Evolutionary conservation across 2,888 invertebrate species (phyloP).

Genomic region (Gonocerus acuteangulatus): DNA sequence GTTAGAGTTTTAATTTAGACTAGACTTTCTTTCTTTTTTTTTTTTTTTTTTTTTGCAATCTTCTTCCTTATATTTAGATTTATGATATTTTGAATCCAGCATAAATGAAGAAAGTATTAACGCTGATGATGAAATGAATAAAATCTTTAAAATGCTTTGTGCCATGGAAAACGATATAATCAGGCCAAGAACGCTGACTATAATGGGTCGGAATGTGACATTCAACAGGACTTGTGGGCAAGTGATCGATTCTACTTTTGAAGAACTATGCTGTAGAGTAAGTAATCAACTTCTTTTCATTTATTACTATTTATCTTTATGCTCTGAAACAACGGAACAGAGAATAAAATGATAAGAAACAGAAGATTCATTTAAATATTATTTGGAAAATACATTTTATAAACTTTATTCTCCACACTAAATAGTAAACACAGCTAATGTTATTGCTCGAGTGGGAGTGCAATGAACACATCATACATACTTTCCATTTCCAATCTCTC

Average conservation of each 20-base stretch:
- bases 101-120: constrained; percentile 57
- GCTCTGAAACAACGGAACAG: too few relatives aligned
- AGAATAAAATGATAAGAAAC: too few relatives aligned
- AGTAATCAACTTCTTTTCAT: constrained; percentile 13
- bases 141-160: constrained; percentile 78
- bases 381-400: too few relatives aligned
- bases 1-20: not conserved
- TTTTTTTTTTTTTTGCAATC: not conserved
- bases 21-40: not conserved
- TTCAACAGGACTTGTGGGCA: constrained; percentile 88
- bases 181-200: constrained; percentile 73
- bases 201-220: constrained; percentile 79
- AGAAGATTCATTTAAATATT: too few relatives aligned
- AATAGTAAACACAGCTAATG: too few relatives aligned
- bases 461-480: too few relatives aligned
- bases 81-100: constrained; percentile 39
- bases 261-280: constrained; percentile 84
- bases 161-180: constrained; percentile 85
- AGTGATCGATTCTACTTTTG: constrained; percentile 79
- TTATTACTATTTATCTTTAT: not conserved
- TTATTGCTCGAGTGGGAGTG: too few relatives aligned
- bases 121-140: constrained; percentile 59
- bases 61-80: not conserved
- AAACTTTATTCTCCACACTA: too few relatives aligned
- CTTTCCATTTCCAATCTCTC: too few relatives aligned